Base-by-base conservation (phyloP, 2,888 invertebrate species). In the Schrankia costaestrigalis region DNA sequence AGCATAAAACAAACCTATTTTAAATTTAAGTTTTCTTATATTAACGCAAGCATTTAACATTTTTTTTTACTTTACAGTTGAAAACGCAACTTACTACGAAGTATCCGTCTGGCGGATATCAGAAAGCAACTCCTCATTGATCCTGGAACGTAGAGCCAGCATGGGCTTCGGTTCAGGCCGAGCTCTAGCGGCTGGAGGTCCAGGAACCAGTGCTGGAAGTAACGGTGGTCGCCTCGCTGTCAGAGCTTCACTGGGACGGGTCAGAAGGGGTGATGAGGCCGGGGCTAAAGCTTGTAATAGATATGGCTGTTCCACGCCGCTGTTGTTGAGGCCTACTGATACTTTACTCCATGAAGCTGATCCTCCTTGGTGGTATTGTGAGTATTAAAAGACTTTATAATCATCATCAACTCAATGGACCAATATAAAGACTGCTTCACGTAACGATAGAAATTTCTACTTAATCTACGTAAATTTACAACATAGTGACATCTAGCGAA, bases 71-170 rank as follows among this genome's bases (percentile, higher is more conserved):
- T 25, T 58, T 55, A 2, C 68, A 87, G 87, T 86, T 27, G 86
- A 86, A 50, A 86, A 87, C 45, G 87, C 87, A 11, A 84, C 87
- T 0, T 78, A 86, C 61, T 86, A 87, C 59, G 86, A 86, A 50
- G 77, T 85, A 0, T 78, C 84, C 1, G 78, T 87, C 0, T 86
- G 86, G 85, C 67, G 84, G 14, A 72, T 85, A 69, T 84, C 87
- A 0, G 74, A 75, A 0, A 77, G 76, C 3, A 87, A 87, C 47
- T 66, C 83, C 0, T 84, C 87, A 0, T 47, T 86, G 15, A 56
- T 82, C 1, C 65, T 85, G 0, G 80, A 82, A 24, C 68, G 78
- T 0, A 70, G 80, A 11, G 77, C 77, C 0, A 71, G 79, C 9
- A 78, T 86, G 81, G 83, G 79, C 0, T 77, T 78, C 32, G 82